A percentile compares a stretch with the other conserved stretches of the same genome.
Conservation (phyloP, 2,113 vertebrate species). For the Alethe castanea region DNA sequence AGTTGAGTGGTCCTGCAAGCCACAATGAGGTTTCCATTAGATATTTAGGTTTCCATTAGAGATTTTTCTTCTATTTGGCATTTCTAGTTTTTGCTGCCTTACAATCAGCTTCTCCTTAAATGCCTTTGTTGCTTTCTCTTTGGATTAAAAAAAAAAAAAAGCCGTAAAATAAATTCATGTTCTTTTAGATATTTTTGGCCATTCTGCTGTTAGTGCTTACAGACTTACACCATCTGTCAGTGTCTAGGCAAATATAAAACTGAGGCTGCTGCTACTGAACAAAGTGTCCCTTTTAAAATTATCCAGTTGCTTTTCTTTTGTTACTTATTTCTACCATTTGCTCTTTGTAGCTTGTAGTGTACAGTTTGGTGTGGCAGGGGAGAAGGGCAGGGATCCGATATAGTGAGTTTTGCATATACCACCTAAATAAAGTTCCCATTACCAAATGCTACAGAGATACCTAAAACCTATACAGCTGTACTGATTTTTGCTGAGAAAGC, state of each 20-base stretch:
- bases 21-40: neutral
- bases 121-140: neutral
- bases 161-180: neutral
- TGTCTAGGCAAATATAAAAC: constrained; percentile 39
- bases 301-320: neutral
- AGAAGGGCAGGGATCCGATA: neutral
- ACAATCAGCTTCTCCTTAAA: neutral
- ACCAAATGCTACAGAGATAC: neutral
- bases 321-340: neutral
- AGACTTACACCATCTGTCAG: constrained; percentile 38
- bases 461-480: neutral
- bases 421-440: neutral
- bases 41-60: neutral
- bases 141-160: constrained; percentile 17
- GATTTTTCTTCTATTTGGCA: neutral
- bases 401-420: neutral
- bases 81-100: neutral
- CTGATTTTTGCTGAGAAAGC: neutral
- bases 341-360: neutral
- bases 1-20: neutral
- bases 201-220: constrained; percentile 14
- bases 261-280: neutral
- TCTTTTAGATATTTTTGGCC: constrained; percentile 42
- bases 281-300: constrained; percentile 18
- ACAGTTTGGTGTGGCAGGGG: neutral